Evolutionary conservation across 2,797 vertebrate genomes (phyloP), one percentile per base, ranked within the genome.

Genomic region (Hipposideros larvatus): DNA sequence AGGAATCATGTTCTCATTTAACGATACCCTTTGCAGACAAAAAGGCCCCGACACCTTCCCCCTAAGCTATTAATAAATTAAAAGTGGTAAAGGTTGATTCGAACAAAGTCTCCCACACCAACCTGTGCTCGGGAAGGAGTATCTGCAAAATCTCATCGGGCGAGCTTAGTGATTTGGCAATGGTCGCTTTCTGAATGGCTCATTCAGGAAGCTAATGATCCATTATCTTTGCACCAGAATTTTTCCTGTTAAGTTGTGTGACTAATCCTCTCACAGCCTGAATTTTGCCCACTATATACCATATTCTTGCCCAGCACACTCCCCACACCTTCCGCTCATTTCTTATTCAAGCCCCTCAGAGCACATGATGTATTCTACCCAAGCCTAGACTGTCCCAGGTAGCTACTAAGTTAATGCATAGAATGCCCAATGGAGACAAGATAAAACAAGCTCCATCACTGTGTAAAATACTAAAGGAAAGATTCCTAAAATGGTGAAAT

Each of bases 201-300:
- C 93, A 91, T 80, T 97, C 94, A 91, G 89, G 90, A 95, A 91
- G 80, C 77, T 94, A 93, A 71, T 78, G 66, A 94, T 90, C 89
- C 85, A 31, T 97, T 96, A 95, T 95, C 89, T 96, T 41, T 65
- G 80, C 61, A 96, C 86, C 55, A 93, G 61, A 90, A 63, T 79
- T 70, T 48, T 92, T 80, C 82, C 91, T 96, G 70, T 37, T 85
- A 71, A 96, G 57, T 65, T 22, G 37, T 89, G 37, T 95, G 96
- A 97, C 94, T 97, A 91, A 97, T 82, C 90, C 92, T 95, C 91
- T 85, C 83, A 95, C 77, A 96, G 82, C 31, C 55, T 53, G 28
- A 55, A 55, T 79, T 88, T 43, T 97, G 55, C 87, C 87, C 51
- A 51, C 48, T 82, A 63, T 37, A 92, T 28, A 90, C 51, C 15